Base-by-base conservation (phyloP, 2,797 vertebrate species). In the Phalanger gymnotis region DNA sequence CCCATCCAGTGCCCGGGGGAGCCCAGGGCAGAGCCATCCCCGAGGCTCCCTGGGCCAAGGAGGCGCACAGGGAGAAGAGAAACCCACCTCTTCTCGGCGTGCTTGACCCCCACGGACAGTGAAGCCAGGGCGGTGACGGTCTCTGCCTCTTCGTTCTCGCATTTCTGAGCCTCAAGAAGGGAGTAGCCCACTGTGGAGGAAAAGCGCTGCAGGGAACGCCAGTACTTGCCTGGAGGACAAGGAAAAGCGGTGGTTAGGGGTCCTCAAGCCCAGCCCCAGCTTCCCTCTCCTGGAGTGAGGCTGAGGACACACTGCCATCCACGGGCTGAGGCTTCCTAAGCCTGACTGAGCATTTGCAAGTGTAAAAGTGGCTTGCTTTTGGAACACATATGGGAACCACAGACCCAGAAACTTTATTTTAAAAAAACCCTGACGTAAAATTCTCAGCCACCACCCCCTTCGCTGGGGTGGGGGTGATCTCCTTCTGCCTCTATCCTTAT, bases 71-170 rank as follows among this genome's bases (percentile, higher is more conserved):
- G 52, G 52, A 89, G 31, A 1, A 19, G 54, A 28, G 22, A 22
- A 90, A 81, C 98, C 98, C 92, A 99, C 99, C 99, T 99, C 98
- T 99, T 99, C 97, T 99, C 99, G 1, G 99, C 98, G 7, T 99
- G 98, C 97, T 99, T 99, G 98, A 99, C 99, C 2, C 99, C 99
- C 93, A 99, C 99, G 0, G 99, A 99, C 95, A 99, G 96, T 0
- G 99, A 99, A 53, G 99, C 99, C 99, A 99, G 99, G 93, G 99
- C 99, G 0, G 99, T 99, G 96, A 99, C 99, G 0, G 99, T 99
- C 98, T 99, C 99, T 0, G 99, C 99, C 96, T 99, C 99, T 92
- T 99, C 99, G 0, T 98, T 99, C 97, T 99, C 99, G 0, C 99
- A 99, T 95, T 98, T 99, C 96, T 99, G 99, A 0, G 99, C 99